phyloP scores from a whole-genome alignment of 2,888 invertebrate species.

The Holacanthella duospinosa region DNA sequence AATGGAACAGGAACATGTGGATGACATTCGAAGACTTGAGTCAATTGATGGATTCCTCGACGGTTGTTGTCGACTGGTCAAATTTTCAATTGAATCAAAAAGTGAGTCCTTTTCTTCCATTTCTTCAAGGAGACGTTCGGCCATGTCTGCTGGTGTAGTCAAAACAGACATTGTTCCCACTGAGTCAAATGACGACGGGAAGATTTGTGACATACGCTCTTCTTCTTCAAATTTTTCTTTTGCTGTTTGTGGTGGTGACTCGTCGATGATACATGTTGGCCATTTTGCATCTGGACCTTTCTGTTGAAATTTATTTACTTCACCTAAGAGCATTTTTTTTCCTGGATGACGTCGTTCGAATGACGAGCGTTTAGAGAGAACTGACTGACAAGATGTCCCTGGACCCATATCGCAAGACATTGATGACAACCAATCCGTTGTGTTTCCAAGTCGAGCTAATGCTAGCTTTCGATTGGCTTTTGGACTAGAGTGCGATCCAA shows the following conservation, averaged over 20 bases:
- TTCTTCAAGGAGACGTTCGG: slow-evolving; percentile 23
- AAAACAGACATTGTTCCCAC: no score
- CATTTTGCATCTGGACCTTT: slow-evolving; percentile 30
- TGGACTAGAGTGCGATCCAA: slow-evolving; percentile 55
- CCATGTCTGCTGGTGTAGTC: background rate
- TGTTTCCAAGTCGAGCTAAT: slow-evolving; percentile 37
- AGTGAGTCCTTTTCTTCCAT: slow-evolving; percentile 35
- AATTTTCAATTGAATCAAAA: slow-evolving; percentile 36
- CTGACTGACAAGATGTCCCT: no score
- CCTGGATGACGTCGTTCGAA: slow-evolving; percentile 13
- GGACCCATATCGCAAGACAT: slow-evolving; percentile 42
- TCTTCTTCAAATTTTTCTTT: background rate
- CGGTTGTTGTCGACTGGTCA: slow-evolving; percentile 24
- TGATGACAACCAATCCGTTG: slow-evolving; percentile 42
- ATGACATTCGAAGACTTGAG: slow-evolving; percentile 36
- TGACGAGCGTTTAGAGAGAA: background rate
- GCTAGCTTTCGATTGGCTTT: slow-evolving; percentile 46
- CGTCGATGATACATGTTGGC: slow-evolving; percentile 28
- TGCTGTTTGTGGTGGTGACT: slow-evolving; percentile 22
- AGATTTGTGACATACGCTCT: no score
- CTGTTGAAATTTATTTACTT: slow-evolving; percentile 24
- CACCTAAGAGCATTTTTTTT: slow-evolving; percentile 26
- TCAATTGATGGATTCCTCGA: slow-evolving; percentile 35
- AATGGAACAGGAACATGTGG: slow-evolving; percentile 36
- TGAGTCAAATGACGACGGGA: no score